Conservation (phyloP, 2,797 vertebrate species). For the Anolis apletophallus region DNA sequence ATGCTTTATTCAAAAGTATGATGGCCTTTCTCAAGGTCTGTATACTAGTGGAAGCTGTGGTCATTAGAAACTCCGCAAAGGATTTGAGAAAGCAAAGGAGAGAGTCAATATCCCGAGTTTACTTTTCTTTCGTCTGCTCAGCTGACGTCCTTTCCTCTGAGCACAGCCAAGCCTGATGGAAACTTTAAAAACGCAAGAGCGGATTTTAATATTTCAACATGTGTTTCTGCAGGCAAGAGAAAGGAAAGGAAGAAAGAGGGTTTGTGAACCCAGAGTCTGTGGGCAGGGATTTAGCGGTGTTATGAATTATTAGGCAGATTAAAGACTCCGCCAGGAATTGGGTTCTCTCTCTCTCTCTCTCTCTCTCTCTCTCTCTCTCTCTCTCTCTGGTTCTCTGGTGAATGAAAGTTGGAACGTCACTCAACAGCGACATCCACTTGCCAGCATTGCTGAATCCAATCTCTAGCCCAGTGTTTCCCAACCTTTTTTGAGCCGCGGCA, state of each 20-base stretch:
- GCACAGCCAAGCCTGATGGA: not conserved
- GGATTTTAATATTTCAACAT: constrained; percentile 41
- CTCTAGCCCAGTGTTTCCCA: no score
- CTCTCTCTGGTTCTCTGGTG: not conserved
- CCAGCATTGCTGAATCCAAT: not conserved
- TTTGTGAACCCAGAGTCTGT: not conserved
- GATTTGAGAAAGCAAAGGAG: not conserved
- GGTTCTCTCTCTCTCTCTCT: not conserved
- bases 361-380: not conserved
- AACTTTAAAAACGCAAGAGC: constrained; percentile 12
- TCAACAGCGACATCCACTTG: not conserved
- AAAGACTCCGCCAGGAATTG: constrained; percentile 21
- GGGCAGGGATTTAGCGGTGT: constrained; percentile 20
- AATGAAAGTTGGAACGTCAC: not conserved
- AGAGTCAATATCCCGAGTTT: constrained; percentile 33
- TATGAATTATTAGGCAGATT: constrained; percentile 37
- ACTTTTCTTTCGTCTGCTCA: constrained; percentile 10
- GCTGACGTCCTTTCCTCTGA: constrained; percentile 26
- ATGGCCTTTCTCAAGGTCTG: not conserved
- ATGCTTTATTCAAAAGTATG: not conserved
- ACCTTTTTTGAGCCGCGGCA: no score
- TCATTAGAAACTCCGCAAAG: not conserved
- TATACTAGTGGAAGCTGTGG: not conserved
- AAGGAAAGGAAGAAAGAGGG: not conserved
- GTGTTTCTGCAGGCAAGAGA: not conserved